A percentile compares a stretch with the other conserved stretches of the same genome.
These are phyloP conservation scores for Catocala nupta DNA, from an alignment of 2,888 invertebrate species.

Conservation along the genomic window DNA sequence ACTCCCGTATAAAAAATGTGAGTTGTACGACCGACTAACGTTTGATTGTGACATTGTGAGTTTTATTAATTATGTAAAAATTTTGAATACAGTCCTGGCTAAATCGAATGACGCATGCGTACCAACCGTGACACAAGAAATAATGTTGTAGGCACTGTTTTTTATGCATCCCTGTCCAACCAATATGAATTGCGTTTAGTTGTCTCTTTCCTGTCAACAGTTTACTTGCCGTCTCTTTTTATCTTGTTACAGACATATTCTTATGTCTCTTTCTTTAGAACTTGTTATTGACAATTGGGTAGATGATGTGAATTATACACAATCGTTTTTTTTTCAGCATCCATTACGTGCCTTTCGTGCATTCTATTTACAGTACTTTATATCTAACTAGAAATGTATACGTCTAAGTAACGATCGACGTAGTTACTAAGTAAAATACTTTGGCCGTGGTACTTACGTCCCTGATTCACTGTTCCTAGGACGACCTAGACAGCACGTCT, in stretches of 20 bases:
- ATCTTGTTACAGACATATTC: constrained; percentile 24
- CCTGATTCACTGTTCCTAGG: constrained; percentile 59
- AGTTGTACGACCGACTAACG: too few species aligned
- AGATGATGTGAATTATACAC: constrained; percentile 48
- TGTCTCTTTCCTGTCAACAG: constrained; percentile 68
- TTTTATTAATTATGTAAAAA: neutral
- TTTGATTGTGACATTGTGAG: too few species aligned
- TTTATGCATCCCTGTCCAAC: constrained; percentile 67
- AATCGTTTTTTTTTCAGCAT: constrained; percentile 39
- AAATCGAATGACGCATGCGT: constrained; percentile 82
- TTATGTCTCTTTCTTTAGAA: constrained; percentile 58
- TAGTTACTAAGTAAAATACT: constrained; percentile 24
- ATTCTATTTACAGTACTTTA: neutral
- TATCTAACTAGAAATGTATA: constrained; percentile 32
- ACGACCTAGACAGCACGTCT: constrained; percentile 69
- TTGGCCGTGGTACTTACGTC: constrained; percentile 40
- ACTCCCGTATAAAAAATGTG: too few species aligned
- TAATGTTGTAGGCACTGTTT: constrained; percentile 69
- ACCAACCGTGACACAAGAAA: constrained; percentile 73
- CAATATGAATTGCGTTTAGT: constrained; percentile 1
- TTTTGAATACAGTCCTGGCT: constrained; percentile 64
- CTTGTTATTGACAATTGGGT: constrained; percentile 71
- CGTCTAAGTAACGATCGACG: constrained; percentile 1
- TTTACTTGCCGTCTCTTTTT: constrained; percentile 61
- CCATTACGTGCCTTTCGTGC: constrained; percentile 52